Evolutionary conservation across 1,140 invertebrate genomes (phyloP).

Genomic region (Microplitis mediator): DNA sequence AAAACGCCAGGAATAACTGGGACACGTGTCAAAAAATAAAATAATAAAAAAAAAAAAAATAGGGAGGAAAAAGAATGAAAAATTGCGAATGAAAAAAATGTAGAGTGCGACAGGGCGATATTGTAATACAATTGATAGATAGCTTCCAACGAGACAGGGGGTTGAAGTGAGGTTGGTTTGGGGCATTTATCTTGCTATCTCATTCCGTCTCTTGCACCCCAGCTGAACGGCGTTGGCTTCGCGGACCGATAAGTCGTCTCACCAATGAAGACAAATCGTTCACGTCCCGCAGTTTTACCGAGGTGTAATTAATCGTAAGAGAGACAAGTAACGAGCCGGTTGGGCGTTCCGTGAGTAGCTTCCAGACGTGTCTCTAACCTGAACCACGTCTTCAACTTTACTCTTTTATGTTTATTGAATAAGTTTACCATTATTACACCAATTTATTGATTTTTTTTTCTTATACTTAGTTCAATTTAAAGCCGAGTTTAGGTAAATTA

Average conservation of each 20-base stretch:
- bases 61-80: conserved; percentile 4
- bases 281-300: conserved; percentile 41
- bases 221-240: conserved; percentile 3
- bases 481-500: too few relatives aligned
- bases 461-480: too few relatives aligned
- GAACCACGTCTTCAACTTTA: background rate
- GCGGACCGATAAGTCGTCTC: conserved; percentile 44
- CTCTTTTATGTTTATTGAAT: too few relatives aligned
- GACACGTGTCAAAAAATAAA: conserved; percentile 4
- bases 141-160: conserved; percentile 33
- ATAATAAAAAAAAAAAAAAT: conserved; percentile 7
- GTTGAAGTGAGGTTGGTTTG: background rate
- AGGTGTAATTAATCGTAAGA: conserved; percentile 49
- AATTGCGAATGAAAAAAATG: conserved; percentile 15
- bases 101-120: conserved; percentile 33
- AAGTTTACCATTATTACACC: too few relatives aligned
- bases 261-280: conserved; percentile 55
- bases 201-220: conserved; percentile 3
- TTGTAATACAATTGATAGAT: conserved; percentile 56
- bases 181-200: conserved; percentile 20
- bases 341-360: background rate
- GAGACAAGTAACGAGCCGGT: conserved; percentile 6
- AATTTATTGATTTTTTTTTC: too few relatives aligned
- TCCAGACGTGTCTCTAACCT: background rate
- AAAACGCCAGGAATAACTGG: background rate